Evolutionary conservation across 2,797 vertebrate species (phyloP).

Genomic region (Lacerta bilineata): DNA sequence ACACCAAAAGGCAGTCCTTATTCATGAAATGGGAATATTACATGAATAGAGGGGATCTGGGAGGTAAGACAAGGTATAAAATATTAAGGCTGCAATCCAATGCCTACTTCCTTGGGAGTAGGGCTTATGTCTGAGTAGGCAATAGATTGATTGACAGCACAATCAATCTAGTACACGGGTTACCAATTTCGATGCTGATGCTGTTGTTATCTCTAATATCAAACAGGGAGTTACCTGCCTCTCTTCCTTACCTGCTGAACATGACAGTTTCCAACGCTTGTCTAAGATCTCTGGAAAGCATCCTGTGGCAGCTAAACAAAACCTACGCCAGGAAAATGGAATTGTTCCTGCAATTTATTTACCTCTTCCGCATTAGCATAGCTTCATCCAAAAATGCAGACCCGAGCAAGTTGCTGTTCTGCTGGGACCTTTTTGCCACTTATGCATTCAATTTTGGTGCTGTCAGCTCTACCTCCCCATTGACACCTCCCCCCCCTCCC

Average conservation of each 20-base stretch:
- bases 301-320: background rate
- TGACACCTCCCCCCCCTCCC: background rate
- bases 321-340: constrained; percentile 12
- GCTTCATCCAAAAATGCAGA: constrained; percentile 37
- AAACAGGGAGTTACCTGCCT: background rate
- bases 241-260: background rate
- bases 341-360: constrained; percentile 9
- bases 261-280: background rate
- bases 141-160: too few species aligned
- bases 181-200: constrained; percentile 25
- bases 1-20: background rate
- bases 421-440: background rate
- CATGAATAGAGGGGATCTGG: background rate
- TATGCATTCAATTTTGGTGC: background rate
- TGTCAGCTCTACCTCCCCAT: constrained; percentile 4
- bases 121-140: too few species aligned
- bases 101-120: background rate
- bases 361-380: constrained; percentile 42
- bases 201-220: constrained; percentile 6
- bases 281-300: background rate
- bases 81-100: background rate
- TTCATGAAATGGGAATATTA: background rate
- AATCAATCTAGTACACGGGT: background rate
- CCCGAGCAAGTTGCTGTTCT: constrained; percentile 25
- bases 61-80: background rate